A percentile compares a stretch with the other conserved stretches of the same genome.
Conservation (phyloP, 2,888 invertebrate genomes). For the Nebria salina region DNA sequence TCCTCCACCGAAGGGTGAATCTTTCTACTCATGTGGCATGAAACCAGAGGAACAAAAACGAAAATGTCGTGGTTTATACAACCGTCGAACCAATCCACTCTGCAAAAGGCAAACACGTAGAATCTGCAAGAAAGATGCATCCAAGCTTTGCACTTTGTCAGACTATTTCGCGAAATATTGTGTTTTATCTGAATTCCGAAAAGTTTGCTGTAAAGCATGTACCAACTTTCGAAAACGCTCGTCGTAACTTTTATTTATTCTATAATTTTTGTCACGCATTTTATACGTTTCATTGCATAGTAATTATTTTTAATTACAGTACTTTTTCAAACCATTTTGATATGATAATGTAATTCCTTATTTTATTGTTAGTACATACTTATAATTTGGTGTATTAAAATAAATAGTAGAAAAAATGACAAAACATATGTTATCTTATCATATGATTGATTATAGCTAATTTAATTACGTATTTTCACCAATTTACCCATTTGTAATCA, state of each 20-base stretch:
- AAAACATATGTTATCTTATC: not conserved
- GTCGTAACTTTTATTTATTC: not conserved
- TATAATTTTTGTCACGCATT: too few species aligned
- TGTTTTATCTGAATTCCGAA: conserved; percentile 66
- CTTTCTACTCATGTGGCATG: conserved; percentile 65
- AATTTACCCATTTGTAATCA: not conserved
- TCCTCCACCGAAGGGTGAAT: conserved; percentile 63
- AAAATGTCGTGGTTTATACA: conserved; percentile 62
- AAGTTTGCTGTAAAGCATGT: conserved; percentile 70
- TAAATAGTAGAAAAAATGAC: not conserved
- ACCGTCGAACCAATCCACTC: conserved; percentile 52
- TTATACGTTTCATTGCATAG: too few species aligned
- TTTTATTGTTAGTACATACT: not conserved
- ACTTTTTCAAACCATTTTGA: too few species aligned
- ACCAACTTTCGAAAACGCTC: conserved; percentile 5
- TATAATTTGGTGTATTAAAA: not conserved
- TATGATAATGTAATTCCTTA: not conserved
- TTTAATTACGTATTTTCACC: not conserved
- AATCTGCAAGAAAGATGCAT: conserved; percentile 55
- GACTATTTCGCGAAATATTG: conserved; percentile 63
- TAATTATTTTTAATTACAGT: too few species aligned
- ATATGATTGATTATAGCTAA: not conserved
- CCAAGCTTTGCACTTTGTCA: conserved; percentile 65
- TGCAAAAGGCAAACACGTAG: conserved; percentile 55
- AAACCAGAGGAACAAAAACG: conserved; percentile 66